Percentiles rank a stretch among this genome's conserved stretches.
phyloP scores from a whole-genome alignment of 2,888 invertebrate genomes.

The Hesperia comma region DNA sequence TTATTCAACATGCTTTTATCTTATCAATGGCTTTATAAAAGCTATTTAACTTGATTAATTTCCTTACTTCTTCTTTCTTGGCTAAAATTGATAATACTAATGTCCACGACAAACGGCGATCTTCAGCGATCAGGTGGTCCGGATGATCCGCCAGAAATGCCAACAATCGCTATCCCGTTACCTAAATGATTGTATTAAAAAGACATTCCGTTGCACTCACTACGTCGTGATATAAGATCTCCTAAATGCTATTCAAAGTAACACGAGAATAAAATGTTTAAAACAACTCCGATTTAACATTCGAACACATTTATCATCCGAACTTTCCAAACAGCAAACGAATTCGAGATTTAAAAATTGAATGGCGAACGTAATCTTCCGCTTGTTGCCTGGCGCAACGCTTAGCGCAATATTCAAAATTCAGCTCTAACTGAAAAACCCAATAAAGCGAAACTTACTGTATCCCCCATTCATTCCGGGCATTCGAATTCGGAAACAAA shows the following conservation, averaged over 20 bases:
- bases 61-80: too few species aligned
- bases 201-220: too few species aligned
- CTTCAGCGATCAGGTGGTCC: too few species aligned
- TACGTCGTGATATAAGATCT: not conserved
- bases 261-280: constrained; percentile 2
- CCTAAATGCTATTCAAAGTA: constrained; percentile 4
- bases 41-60: too few species aligned
- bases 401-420: constrained; percentile 37
- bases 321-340: constrained; percentile 28
- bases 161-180: too few species aligned
- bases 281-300: constrained; percentile 11
- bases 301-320: constrained; percentile 28
- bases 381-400: constrained; percentile 27
- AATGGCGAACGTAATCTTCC: constrained; percentile 35
- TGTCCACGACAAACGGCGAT: too few species aligned
- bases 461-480: constrained; percentile 35
- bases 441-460: constrained; percentile 36
- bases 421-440: constrained; percentile 36
- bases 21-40: too few species aligned
- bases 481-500: constrained; percentile 33
- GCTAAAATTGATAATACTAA: too few species aligned
- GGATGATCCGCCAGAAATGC: too few species aligned
- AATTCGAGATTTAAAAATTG: constrained; percentile 35
- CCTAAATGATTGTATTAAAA: too few species aligned
- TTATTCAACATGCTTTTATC: too few species aligned